These are phyloP conservation scores for Oreotragus oreotragus DNA, from an alignment of 2,113 vertebrate genomes.

Conservation along the genomic window DNA sequence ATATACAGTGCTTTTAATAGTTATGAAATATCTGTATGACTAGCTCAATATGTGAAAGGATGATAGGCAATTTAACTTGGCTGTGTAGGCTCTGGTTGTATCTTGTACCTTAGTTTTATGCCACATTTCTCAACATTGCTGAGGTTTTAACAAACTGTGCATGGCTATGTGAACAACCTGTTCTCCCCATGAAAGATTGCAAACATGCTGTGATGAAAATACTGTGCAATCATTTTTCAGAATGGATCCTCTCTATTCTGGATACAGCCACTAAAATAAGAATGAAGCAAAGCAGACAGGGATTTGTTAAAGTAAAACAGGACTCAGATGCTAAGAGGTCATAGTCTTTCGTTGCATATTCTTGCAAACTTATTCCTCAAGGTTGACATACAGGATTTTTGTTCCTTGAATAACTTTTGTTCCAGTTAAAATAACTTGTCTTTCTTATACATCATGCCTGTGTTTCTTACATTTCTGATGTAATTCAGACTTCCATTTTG, in stretches of 20 bases:
- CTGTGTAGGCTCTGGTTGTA: neutral
- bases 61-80: slow-evolving; percentile 26
- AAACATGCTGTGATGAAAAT: slow-evolving; percentile 40
- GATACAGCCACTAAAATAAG: slow-evolving; percentile 21
- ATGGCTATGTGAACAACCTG: neutral
- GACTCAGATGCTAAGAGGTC: neutral
- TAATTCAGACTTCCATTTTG: neutral
- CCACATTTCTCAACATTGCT: slow-evolving; percentile 8
- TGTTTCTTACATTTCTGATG: neutral
- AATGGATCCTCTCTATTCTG: slow-evolving; percentile 1
- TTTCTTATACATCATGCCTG: neutral
- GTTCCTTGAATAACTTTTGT: slow-evolving; percentile 14
- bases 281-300: neutral
- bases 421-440: neutral
- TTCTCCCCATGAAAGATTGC: slow-evolving; percentile 39
- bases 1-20: slow-evolving; percentile 1
- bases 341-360: neutral
- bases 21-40: neutral
- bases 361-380: slow-evolving; percentile 19
- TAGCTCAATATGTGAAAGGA: neutral
- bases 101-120: slow-evolving; percentile 30
- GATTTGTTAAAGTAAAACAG: neutral
- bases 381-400: neutral
- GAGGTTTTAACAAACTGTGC: slow-evolving; percentile 35
- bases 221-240: slow-evolving; percentile 17